A percentile compares a stretch with the other conserved stretches of the same genome.
phyloP scores from a whole-genome alignment of 2,888 invertebrate species.

The Cremastobaeus sp. region DNA sequence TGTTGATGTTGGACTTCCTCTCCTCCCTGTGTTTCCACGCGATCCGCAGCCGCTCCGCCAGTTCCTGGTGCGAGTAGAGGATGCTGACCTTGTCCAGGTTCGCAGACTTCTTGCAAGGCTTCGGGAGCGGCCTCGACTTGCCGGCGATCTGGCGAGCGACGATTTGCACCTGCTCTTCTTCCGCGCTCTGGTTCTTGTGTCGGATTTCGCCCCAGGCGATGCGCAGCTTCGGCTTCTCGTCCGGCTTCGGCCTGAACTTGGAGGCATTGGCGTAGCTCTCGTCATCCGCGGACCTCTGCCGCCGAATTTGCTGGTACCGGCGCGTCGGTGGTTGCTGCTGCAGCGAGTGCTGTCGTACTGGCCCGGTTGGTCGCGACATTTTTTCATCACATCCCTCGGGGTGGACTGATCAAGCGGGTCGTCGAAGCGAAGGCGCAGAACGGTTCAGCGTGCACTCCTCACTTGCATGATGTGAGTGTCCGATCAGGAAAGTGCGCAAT shows the following conservation, averaged over 20 bases:
- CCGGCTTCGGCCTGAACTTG: constrained; percentile 55
- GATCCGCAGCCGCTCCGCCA: constrained; percentile 78
- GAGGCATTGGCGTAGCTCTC: constrained; percentile 64
- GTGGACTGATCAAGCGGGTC: too few relatives aligned
- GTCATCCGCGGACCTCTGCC: constrained; percentile 74
- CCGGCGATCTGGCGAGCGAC: constrained; percentile 73
- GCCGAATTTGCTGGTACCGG: constrained; percentile 68
- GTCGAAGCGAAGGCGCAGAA: not conserved
- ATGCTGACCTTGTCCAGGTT: constrained; percentile 70
- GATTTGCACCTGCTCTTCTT: constrained; percentile 69
- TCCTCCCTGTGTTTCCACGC: constrained; percentile 79
- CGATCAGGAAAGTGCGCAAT: constrained; percentile 1
- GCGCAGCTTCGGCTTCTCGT: constrained; percentile 69
- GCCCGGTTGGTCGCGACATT: constrained; percentile 67
- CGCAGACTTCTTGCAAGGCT: constrained; percentile 18
- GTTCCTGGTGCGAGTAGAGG: constrained; percentile 78
- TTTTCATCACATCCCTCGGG: too few relatives aligned
- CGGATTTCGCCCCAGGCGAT: constrained; percentile 72
- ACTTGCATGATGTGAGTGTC: constrained; percentile 37
- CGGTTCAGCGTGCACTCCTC: constrained; percentile 9
- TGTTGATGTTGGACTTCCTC: constrained; percentile 81
- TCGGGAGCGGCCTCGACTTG: constrained; percentile 62
- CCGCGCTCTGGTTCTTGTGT: constrained; percentile 24
- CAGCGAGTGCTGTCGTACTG: constrained; percentile 73
- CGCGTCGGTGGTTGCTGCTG: constrained; percentile 69